Evolutionary conservation across 2,888 invertebrate species (phyloP), one percentile per base, ranked within the genome.

Genomic region (Scaptomyza parva): DNA sequence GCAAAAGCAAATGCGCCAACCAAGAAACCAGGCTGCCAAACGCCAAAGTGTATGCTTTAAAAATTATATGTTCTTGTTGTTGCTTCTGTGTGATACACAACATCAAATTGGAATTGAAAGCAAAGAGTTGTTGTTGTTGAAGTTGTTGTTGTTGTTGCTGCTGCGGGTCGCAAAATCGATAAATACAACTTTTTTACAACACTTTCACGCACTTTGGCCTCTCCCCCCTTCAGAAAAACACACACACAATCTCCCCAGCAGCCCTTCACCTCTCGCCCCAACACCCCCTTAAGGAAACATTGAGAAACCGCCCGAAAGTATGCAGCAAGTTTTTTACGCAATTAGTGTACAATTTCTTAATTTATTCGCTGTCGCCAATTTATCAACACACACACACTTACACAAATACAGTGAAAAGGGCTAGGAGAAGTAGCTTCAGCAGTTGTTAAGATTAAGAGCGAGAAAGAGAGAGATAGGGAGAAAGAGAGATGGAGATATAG

Each of bases 271-370:
- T n/a, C n/a, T n/a, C n/a, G n/a, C n/a, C n/a, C n/a, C n/a, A n/a
- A n/a, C n/a, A 20, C 26, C 28, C 17, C 39, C 5, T 39, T 2
- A 26, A 17, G 44, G 28, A 26, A 22, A 30, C 30, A 81, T 72
- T 79, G 79, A 76, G 70, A 79, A 83, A 72, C 71, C 81, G 75
- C 71, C 69, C 71, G 66, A 76, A 86, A 86, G 81, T 81, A 85
- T 83, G 81, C 81, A 75, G 64, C 76, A 78, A 82, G 76, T 81
- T 86, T 88, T 88, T 89, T 83, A 86, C 78, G 86, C 88, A 89
- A 89, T 89, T 89, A 89, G 89, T 88, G 88, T 86, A 88, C 85
- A 89, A 89, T 89, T 89, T 89, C 89, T 89, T 89, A 89, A 89
- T 89, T 89, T 89, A 89, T 88, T 84, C 81, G 81, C 88, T 89